Base-by-base conservation (phyloP, 2,888 invertebrate genomes). In the Brenthis ino region DNA sequence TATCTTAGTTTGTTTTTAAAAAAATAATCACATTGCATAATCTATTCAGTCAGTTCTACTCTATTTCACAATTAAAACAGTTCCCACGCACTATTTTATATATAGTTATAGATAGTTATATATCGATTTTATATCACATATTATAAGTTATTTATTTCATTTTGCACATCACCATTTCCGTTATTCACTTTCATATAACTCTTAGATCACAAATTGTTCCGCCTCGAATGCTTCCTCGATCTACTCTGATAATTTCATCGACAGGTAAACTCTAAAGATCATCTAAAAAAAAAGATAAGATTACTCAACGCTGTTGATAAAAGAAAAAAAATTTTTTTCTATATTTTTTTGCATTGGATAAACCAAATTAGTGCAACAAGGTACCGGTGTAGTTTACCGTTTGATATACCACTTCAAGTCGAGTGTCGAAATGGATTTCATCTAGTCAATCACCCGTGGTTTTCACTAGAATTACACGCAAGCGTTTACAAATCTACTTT, bases 371-470 rank as follows among this genome's bases (percentile, higher is more conserved):
- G 64, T 60, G 43, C 63, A 68, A 70, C 68, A 64, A 55, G 16
- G 60, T 69, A 77, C 78, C 76, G 77, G 76, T 75, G 63, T 63
- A 56, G 79, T 78, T 43, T 85, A 85, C 86, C 85, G 86, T 85
- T 85, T 72, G 73, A 75, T 75, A 76, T 67, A 67, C 74, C 73
- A 74, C 12, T 20, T 33, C 28, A 16, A 33, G 64, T 74, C 68
- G 72, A 84, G 80, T 89, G 85, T 84, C 79, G 86, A 88, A 88
- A 87, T 79, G 75, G 72, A 80, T 78, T 77, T 79, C 80, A 80
- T 83, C 83, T 84, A 84, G 84, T 82, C 85, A 83, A 86, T 85
- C 75, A 86, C 74, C 80, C 54, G 16, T 53, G 78, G 76, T 77
- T 76, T 75, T 78, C 74, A 76, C 75, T 68, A 71, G 70, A 79